Conservation (phyloP, 2,113 vertebrate genomes). For the Hemichromis elongatus region DNA sequence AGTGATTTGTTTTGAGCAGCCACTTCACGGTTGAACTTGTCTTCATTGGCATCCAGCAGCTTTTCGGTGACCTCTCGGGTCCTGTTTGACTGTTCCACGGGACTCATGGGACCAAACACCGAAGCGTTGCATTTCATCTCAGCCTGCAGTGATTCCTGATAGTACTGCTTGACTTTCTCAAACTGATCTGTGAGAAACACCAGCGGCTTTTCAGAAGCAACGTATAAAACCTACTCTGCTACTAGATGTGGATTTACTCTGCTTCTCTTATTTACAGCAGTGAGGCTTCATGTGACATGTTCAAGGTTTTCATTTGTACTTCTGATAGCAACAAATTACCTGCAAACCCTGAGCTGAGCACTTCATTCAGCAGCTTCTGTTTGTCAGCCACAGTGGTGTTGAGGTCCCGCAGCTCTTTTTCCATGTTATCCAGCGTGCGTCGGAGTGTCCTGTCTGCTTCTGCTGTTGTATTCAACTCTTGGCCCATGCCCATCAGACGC, state of each 20-base stretch:
- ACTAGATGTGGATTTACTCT: neutral
- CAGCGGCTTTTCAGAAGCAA: neutral
- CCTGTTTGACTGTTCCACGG: slow-evolving; percentile 55
- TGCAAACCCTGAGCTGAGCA: slow-evolving; percentile 56
- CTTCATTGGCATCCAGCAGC: slow-evolving; percentile 43
- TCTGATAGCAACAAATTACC: slow-evolving; percentile 58
- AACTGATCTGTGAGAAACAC: slow-evolving; percentile 72
- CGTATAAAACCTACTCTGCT: neutral
- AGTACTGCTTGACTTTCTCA: slow-evolving; percentile 67
- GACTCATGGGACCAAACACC: slow-evolving; percentile 53
- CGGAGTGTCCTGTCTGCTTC: slow-evolving; percentile 38
- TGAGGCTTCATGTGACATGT: neutral
- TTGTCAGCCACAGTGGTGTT: slow-evolving; percentile 67
- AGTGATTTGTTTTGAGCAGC: slow-evolving; percentile 70
- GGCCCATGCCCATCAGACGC: slow-evolving; percentile 48
- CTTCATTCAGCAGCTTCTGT: slow-evolving; percentile 53
- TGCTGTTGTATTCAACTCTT: slow-evolving; percentile 52
- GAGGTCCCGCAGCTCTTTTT: slow-evolving; percentile 57
- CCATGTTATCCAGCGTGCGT: slow-evolving; percentile 29
- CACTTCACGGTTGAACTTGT: slow-evolving; percentile 44
- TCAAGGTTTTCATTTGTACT: neutral
- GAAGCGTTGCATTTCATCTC: slow-evolving; percentile 57
- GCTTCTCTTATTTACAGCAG: neutral
- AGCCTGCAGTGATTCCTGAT: slow-evolving; percentile 60
- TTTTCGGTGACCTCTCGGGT: slow-evolving; percentile 12